Evolutionary conservation across 2,888 invertebrate species (phyloP).

Genomic region (Ichneumoninae sp.): DNA sequence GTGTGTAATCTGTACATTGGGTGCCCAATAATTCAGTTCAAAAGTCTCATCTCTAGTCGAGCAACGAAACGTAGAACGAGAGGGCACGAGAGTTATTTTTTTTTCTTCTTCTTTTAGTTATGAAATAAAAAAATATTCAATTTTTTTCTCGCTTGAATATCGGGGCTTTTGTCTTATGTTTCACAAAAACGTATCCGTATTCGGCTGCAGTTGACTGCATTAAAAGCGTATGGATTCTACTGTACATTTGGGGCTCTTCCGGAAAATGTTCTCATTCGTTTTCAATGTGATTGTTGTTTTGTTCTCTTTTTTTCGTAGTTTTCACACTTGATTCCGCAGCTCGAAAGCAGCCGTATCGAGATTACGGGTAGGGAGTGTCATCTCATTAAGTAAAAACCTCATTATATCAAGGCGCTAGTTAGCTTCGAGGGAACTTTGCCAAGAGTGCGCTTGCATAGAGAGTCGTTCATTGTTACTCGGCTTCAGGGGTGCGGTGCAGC

Average conservation of each 20-base stretch:
- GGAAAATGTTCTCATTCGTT: conserved; percentile 23
- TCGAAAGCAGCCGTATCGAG: conserved; percentile 38
- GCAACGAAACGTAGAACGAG: conserved; percentile 16
- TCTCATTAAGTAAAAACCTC: conserved; percentile 60
- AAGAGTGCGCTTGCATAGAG: conserved; percentile 82
- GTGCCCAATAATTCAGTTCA: conserved; percentile 38
- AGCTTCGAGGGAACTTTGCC: conserved; percentile 80
- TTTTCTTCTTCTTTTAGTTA: neutral
- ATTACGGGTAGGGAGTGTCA: conserved; percentile 42
- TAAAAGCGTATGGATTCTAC: conserved; percentile 63
- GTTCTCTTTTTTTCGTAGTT: conserved; percentile 9
- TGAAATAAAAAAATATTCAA: conserved; percentile 45
- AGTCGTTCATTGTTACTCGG: conserved; percentile 83
- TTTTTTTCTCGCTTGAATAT: conserved; percentile 39
- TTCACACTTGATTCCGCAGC: conserved; percentile 37
- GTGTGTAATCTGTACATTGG: conserved; percentile 55
- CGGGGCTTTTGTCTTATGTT: conserved; percentile 48
- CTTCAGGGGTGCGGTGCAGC: conserved; percentile 79
- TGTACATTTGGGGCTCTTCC: conserved; percentile 62
- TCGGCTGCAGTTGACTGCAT: conserved; percentile 46
- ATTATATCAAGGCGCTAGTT: conserved; percentile 73
- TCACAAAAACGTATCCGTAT: conserved; percentile 34
- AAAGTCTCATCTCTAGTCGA: conserved; percentile 11
- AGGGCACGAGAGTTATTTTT: conserved; percentile 17
- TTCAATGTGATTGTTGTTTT: conserved; percentile 21